Percentiles rank a stretch among this genome's conserved stretches.
phyloP scores from a whole-genome alignment of 2,113 vertebrate species.

The Maccullochella peelii region DNA sequence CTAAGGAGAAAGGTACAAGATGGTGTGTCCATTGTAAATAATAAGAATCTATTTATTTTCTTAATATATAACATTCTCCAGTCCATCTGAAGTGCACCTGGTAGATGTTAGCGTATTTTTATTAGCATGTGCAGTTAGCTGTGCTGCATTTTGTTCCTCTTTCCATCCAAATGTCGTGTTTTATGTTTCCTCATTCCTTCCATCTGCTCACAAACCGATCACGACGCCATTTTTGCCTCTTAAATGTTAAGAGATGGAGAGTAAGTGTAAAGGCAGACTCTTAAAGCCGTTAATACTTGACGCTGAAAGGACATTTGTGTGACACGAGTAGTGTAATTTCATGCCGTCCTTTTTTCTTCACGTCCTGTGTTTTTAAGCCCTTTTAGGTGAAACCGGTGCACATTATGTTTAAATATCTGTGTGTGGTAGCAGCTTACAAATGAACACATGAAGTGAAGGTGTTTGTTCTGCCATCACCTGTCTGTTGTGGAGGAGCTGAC shows the following conservation, averaged over 20 bases:
- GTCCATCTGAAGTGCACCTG: not conserved
- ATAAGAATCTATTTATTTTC: constrained; percentile 68
- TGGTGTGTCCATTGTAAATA: constrained; percentile 52
- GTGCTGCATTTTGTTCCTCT: not conserved
- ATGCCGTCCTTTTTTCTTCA: not conserved
- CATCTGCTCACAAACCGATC: not conserved
- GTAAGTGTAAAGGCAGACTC: not conserved
- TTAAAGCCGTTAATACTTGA: not conserved
- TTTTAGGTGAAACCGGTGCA: not conserved
- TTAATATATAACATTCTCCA: constrained; percentile 32
- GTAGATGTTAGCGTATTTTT: not conserved
- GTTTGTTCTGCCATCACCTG: not conserved
- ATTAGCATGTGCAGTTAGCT: not conserved
- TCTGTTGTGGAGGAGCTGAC: not conserved
- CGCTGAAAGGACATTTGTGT: not conserved
- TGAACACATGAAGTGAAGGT: not conserved
- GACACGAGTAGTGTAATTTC: not conserved
- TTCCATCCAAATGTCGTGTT: constrained; percentile 5
- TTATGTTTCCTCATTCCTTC: not conserved
- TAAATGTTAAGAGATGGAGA: not conserved
- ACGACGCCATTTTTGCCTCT: not conserved
- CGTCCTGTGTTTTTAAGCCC: not conserved
- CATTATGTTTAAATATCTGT: not conserved
- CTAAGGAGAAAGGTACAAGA: not conserved
- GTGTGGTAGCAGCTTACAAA: not conserved